These are phyloP conservation scores for Linnaemya vulpina DNA, from an alignment of 2,888 invertebrate genomes.

Conservation along the genomic window DNA sequence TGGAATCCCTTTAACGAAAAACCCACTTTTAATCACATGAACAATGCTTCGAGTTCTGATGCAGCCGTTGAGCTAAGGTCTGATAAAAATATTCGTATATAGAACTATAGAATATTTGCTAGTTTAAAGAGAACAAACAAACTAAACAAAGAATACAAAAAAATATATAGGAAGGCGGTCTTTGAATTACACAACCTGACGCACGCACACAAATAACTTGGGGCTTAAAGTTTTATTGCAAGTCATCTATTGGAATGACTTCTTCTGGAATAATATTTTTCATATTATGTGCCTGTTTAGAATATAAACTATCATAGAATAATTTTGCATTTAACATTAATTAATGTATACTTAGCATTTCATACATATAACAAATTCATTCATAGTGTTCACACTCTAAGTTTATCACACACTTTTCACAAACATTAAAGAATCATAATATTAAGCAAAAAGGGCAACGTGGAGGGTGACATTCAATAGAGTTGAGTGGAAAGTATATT, in stretches of 20 bases:
- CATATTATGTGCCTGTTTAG: no score
- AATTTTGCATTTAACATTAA: no score
- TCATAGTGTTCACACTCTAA: no score
- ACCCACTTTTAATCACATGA: constrained; percentile 12
- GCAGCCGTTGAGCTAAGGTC: constrained; percentile 67
- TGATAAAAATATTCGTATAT: constrained; percentile 47
- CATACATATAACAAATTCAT: no score
- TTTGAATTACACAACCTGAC: background rate
- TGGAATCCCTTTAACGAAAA: constrained; percentile 1
- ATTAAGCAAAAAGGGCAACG: no score
- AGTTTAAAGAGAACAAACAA: constrained; percentile 8
- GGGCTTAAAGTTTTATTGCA: background rate
- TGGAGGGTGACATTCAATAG: no score
- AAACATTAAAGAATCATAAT: no score
- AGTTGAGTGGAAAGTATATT: no score
- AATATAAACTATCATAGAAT: no score
- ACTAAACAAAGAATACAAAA: constrained; percentile 8
- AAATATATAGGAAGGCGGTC: constrained; percentile 9
- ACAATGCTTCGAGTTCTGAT: constrained; percentile 59
- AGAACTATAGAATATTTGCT: constrained; percentile 23
- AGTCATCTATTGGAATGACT: background rate
- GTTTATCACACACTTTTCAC: no score
- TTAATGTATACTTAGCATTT: no score
- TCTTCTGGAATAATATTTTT: background rate
- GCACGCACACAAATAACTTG: background rate